These are phyloP conservation scores for Dendronephthya gigantea DNA, from an alignment of 64 coral and sea anemone genomes.

Conservation along the genomic window DNA sequence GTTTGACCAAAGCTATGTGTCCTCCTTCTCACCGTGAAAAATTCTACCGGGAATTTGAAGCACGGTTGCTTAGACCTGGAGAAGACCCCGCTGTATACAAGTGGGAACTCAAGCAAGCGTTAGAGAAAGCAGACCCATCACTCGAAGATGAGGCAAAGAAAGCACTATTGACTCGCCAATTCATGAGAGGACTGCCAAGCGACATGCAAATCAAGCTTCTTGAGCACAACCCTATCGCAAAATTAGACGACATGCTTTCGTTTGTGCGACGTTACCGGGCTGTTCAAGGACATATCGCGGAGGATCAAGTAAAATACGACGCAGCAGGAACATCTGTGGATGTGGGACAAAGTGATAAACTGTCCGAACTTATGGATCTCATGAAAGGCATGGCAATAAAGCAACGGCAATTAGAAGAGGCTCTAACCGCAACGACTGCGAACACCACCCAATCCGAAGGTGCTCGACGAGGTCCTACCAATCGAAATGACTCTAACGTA, in stretches of 20 bases:
- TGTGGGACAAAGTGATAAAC: too few species aligned
- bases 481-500: neutral
- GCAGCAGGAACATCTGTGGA: too few species aligned
- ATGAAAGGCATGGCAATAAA: neutral
- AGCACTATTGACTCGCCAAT: neutral
- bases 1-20: constrained; percentile 12
- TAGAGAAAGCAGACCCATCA: constrained; percentile 7
- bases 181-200: neutral
- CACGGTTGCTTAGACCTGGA: neutral
- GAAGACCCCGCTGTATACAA: constrained; percentile 29
- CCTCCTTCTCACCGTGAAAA: neutral
- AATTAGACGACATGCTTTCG: neutral
- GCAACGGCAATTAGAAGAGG: neutral
- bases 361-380: too few species aligned
- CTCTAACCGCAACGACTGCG: neutral
- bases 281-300: neutral
- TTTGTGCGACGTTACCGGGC: neutral
- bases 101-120: constrained; percentile 31
- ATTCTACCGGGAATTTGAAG: constrained; percentile 23
- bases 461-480: neutral
- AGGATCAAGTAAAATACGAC: neutral
- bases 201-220: neutral
- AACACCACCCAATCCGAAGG: neutral
- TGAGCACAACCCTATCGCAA: neutral
- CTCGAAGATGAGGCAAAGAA: neutral